Evolutionary conservation across 2,113 vertebrate genomes (phyloP).

Genomic region (Brachyistius frenatus): DNA sequence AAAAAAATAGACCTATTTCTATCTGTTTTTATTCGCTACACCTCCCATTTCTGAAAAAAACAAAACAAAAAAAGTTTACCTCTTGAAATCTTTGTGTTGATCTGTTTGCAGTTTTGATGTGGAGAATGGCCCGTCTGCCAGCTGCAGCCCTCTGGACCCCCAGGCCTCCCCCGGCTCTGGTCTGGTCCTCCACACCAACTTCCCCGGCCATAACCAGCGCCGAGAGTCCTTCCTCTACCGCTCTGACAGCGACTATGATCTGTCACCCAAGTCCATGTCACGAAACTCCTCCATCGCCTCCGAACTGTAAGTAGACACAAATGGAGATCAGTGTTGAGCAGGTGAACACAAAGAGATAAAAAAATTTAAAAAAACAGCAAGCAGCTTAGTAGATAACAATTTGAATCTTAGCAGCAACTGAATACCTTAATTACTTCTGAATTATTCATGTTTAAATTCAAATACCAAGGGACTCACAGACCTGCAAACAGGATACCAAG

Average conservation of each 20-base stretch:
- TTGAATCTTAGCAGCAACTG: too few relatives aligned
- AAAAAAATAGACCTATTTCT: too few relatives aligned
- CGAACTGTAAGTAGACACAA: conserved; percentile 89
- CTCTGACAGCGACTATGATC: conserved; percentile 98
- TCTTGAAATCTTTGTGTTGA: conserved; percentile 5
- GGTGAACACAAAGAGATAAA: not conserved
- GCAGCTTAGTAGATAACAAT: not conserved
- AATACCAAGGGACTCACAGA: too few relatives aligned
- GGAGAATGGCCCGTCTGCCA: conserved; percentile 96
- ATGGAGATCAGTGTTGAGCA: not conserved
- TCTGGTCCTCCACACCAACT: conserved; percentile 94
- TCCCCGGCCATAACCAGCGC: conserved; percentile 95
- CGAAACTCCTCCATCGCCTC: conserved; percentile 97
- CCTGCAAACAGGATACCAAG: too few relatives aligned
- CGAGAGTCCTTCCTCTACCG: conserved; percentile 97
- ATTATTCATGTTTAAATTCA: too few relatives aligned
- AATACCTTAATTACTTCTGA: too few relatives aligned
- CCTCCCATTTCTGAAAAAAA: not conserved
- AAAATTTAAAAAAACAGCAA: too few relatives aligned
- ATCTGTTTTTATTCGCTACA: not conserved
- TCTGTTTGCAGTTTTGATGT: conserved; percentile 93
- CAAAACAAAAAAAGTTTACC: not conserved
- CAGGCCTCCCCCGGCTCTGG: conserved; percentile 95
- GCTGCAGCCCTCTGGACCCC: conserved; percentile 96
- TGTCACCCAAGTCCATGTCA: conserved; percentile 99